A percentile compares a stretch with the other conserved stretches of the same genome.
Evolutionary conservation across 2,888 invertebrate genomes (phyloP).

Genomic region (Pristionchus mayeri): DNA sequence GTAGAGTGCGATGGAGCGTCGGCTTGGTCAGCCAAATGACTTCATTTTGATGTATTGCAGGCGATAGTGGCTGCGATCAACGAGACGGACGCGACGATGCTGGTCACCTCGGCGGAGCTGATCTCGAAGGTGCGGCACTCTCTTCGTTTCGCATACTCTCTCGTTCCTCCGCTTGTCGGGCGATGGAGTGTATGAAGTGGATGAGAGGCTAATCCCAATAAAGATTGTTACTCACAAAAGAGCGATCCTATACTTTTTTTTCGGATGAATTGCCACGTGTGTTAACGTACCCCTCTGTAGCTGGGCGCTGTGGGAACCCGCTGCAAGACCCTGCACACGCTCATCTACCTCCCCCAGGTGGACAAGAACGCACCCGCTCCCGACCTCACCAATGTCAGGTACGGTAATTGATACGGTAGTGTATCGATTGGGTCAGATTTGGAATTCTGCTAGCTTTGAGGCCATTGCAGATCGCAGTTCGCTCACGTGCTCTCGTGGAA

Average conservation of each 20-base stretch:
- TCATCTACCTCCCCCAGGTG: slow-evolving; percentile 71
- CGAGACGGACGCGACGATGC: slow-evolving; percentile 92
- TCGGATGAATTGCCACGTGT: not conserved
- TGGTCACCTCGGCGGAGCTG: slow-evolving; percentile 92
- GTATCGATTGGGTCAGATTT: not conserved
- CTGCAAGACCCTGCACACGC: slow-evolving; percentile 62
- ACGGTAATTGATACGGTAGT: not conserved
- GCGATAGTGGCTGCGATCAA: slow-evolving; percentile 95
- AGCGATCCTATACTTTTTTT: too few relatives aligned
- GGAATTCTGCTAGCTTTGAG: not conserved
- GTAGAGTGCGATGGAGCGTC: not conserved
- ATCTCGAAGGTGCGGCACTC: slow-evolving; percentile 88
- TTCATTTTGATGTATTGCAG: slow-evolving; percentile 38
- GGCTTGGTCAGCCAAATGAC: not conserved
- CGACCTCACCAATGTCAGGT: slow-evolving; percentile 52
- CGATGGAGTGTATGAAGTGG: too few relatives aligned
- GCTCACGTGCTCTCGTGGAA: slow-evolving; percentile 64
- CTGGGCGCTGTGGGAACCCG: slow-evolving; percentile 48
- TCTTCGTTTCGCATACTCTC: too few relatives aligned
- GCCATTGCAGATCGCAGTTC: slow-evolving; percentile 57
- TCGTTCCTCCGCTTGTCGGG: too few relatives aligned
- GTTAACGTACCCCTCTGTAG: not conserved
- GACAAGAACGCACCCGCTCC: slow-evolving; percentile 50
- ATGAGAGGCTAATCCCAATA: too few relatives aligned
- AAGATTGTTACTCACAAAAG: too few relatives aligned